Base-by-base conservation (phyloP, 2,888 invertebrate species). In the Acrocyrtus sp. region DNA sequence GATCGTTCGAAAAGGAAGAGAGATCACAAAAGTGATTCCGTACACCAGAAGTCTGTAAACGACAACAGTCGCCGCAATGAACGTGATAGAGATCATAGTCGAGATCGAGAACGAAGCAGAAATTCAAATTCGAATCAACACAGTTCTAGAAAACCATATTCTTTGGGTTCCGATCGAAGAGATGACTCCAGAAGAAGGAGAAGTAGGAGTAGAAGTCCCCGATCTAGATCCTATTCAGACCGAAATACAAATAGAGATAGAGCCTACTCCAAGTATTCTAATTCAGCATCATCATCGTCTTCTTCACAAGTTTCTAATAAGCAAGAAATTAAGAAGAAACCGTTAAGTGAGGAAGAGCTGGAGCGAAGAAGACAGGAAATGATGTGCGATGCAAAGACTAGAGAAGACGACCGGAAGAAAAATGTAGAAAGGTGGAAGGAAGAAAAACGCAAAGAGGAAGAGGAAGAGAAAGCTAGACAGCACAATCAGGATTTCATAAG, bases 331-430 rank as follows among this genome's bases (percentile, higher is more conserved):
- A 19, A 56, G 29, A 26, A 54, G 3, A 69, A 69, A 39, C 26
- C 74, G 39, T 26, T 81, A 22, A 80, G 75, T 15, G 89, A 89
- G 63, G 87, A 87, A 74, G 92, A 93, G 82, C 90, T 89, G 80
- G 91, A 94, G 82, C 86, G 86, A 69, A 88, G 89, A 47, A 87
- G 92, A 50, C 87, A 86, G 56, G 94, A 92, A 84, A 96, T 96
- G 96, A 90, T 91, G 87, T 87, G 88, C 10, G 93, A 95, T 83
- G 96, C 95, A 1, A 83, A 84, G 72, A 84, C 85, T 84, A 81
- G 86, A 39, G 85, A 87, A 29, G 83, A 84, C 45, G 84, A 86
- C 75, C 75, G 86, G 29, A 81, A 79, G 54, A 81, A 81, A 39
- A 86, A 85, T 66, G 83, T 87, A 0, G 82, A 83, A 69, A 80